Evolutionary conservation across 2,113 vertebrate genomes (phyloP), one percentile per base, ranked within the genome.

Genomic region (Jaculus jaculus): DNA sequence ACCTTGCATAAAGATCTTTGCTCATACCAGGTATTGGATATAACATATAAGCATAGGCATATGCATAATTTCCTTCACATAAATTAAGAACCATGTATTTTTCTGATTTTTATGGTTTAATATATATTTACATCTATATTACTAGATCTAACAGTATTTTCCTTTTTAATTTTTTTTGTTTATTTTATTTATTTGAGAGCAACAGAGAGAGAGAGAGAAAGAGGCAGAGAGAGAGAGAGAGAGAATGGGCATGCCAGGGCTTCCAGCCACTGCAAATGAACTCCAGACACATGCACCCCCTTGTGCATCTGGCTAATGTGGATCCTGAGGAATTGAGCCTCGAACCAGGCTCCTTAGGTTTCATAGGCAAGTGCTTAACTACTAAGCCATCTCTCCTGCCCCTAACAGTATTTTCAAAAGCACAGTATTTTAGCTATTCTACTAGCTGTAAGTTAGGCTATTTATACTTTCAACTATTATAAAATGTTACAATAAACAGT

Each of bases 21-120:
- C 77, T 82, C 13, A 13, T 18, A 82, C 4, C 54, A 54, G 54
- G 54, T 21, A 89, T 7, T 61, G 11, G 24, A 4, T 82, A 1
- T n/a, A 83, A 20, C 47, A 47, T 66, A 15, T 47, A 5, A 47
- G 32, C 12, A 32, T 12, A 78, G 26, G 39, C 20, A 51, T 26
- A 15, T 84, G 15, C 26, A n/a, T 65, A 77, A 23, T 71, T 75
- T 95, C n/a, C 28, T 90, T 92, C 78, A 68, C n/a, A 86, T 30
- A 71, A 68, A 28, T 39, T n/a, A 92, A 88, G 4, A 66, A 73
- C 6, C 54, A 21, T 68, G 26, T 81, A n/a, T 39, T n/a, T 80
- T 18, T 74, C 4, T 85, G 30, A 51, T 26, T 78, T 51, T 13
- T 2, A 58, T 63, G 79, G 15, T 86, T 90, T 75, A 81, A 63